Conservation (phyloP, 2,113 vertebrate genomes). For the Cyanoderma ruficeps region DNA sequence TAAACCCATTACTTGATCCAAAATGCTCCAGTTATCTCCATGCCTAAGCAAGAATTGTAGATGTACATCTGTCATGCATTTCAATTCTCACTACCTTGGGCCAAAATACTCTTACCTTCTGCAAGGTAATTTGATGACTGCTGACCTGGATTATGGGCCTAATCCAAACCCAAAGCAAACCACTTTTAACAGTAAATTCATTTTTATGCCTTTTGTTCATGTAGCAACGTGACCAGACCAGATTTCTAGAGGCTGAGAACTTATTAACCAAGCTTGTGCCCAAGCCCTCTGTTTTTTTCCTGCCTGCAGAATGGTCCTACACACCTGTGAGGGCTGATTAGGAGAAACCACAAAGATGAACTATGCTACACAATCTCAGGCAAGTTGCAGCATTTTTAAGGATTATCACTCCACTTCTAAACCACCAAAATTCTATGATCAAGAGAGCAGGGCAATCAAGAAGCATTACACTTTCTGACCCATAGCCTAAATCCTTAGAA, state of each 20-base stretch:
- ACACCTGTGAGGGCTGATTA: neutral
- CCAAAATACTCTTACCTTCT: conserved; percentile 4
- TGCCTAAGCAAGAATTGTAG: neutral
- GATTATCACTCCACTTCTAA: neutral
- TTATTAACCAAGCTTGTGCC: conserved; percentile 9
- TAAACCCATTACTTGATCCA: neutral
- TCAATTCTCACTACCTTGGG: neutral
- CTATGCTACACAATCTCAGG: neutral
- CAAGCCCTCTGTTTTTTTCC: neutral
- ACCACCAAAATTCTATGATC: neutral
- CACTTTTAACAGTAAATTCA: neutral
- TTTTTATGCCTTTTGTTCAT: neutral
- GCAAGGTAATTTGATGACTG: neutral
- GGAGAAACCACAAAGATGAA: conserved; percentile 22
- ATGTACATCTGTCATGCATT: neutral
- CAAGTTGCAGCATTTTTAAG: conserved; percentile 34
- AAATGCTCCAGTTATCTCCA: neutral
- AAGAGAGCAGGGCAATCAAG: neutral
- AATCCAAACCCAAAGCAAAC: conserved; percentile 36
- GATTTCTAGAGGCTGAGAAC: conserved; percentile 9
- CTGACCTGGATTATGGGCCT: conserved; percentile 33
- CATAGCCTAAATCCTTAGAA: neutral
- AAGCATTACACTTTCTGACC: neutral
- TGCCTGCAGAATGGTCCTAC: neutral
- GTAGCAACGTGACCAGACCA: conserved; percentile 9